Percentiles rank a stretch among this genome's conserved stretches.
These are phyloP conservation scores for Solen grandis DNA, from an alignment of 1,140 invertebrate genomes.

Conservation along the genomic window DNA sequence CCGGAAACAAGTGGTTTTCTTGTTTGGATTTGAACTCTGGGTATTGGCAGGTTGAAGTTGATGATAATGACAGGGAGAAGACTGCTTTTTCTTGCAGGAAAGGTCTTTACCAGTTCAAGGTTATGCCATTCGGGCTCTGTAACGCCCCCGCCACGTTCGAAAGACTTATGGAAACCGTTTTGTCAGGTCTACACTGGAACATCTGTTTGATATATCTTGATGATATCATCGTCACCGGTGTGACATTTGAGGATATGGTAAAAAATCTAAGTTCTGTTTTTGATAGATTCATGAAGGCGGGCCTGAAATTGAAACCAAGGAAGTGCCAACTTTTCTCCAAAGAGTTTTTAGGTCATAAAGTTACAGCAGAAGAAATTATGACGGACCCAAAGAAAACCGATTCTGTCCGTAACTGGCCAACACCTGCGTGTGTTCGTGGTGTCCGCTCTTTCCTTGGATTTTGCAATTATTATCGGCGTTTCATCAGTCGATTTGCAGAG, in stretches of 20 bases:
- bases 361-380: background rate
- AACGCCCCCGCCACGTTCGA: constrained; percentile 65
- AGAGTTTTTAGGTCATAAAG: constrained; percentile 25
- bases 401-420: constrained; percentile 36
- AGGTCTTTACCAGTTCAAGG: constrained; percentile 53
- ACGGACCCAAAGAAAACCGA: constrained; percentile 14
- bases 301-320: constrained; percentile 10
- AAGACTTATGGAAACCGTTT: constrained; percentile 61
- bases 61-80: constrained; percentile 25
- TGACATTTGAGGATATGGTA: constrained; percentile 17
- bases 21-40: constrained; percentile 29
- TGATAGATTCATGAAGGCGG: constrained; percentile 5
- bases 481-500: constrained; percentile 60
- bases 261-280: constrained; percentile 14
- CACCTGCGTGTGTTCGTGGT: constrained; percentile 12
- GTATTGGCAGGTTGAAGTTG: constrained; percentile 41
- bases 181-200: constrained; percentile 56
- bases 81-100: constrained; percentile 27
- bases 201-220: constrained; percentile 31
- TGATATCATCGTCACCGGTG: constrained; percentile 5
- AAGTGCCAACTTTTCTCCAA: constrained; percentile 32
- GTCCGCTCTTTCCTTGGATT: constrained; percentile 21
- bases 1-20: constrained; percentile 38
- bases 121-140: constrained; percentile 61
- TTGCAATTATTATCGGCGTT: constrained; percentile 62